These are phyloP conservation scores for Petrocephalus zakoni DNA, from an alignment of 2,113 vertebrate species.

Conservation along the genomic window DNA sequence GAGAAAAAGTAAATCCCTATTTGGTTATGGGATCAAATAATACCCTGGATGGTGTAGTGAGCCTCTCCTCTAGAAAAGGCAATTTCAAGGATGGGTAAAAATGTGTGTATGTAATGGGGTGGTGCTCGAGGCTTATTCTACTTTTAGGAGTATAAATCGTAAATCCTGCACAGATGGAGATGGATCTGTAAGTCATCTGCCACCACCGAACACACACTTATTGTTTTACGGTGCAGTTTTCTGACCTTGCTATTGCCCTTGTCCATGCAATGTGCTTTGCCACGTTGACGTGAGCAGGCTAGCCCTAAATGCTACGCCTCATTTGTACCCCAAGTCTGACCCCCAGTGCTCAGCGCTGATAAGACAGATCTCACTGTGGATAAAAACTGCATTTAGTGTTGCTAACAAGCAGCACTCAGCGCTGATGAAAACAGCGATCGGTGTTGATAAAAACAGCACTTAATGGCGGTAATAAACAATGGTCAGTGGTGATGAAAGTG, in stretches of 20 bases:
- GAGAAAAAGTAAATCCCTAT: slow-evolving; percentile 17
- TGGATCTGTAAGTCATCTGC: not conserved
- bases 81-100: not conserved
- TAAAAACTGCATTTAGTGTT: not conserved
- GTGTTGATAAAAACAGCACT: not conserved
- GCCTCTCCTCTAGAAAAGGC: not conserved
- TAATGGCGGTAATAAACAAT: not conserved
- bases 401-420: not conserved
- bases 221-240: not conserved
- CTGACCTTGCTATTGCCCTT: not conserved
- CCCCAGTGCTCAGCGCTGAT: not conserved
- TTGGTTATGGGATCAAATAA: slow-evolving; percentile 14
- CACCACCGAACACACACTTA: not conserved
- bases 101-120: not conserved
- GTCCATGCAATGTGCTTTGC: not conserved
- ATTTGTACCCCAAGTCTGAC: not conserved
- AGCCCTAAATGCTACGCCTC: not conserved
- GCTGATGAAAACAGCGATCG: not conserved
- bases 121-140: not conserved
- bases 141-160: not conserved
- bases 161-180: not conserved
- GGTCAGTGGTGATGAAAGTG: not conserved
- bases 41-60: not conserved
- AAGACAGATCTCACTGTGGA: not conserved
- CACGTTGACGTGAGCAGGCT: not conserved